Base-by-base conservation (phyloP, 2,888 invertebrate genomes). In the Operophtera brumata region DNA sequence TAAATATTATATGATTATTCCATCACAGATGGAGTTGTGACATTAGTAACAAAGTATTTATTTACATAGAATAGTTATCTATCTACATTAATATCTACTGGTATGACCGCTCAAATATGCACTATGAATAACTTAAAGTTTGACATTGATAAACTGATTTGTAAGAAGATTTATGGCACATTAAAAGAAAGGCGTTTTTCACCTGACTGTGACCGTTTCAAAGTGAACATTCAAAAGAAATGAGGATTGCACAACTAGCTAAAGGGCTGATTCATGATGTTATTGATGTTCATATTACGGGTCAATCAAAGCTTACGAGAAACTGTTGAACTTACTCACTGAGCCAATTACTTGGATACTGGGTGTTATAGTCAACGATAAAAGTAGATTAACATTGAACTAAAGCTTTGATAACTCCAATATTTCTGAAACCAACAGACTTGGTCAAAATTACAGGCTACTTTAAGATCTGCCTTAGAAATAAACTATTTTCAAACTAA, bases 11-110 rank as follows among this genome's bases (percentile, higher is more conserved):
- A 26, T 8, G 14, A 14, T 9, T 13, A 14, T 32, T 69, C 77
- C 78, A 78, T 79, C 80, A 75, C 77, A 77, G 77, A 76, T 75
- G 77, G 73, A 73, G 62, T 70, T 73, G 78, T 79, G 80, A 79
- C 69, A 74, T 63, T 65, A 59, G 57, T 61, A 52, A 65, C 67
- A 67, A 70, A 71, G 71, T 54, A 43, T 42, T 61, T 78, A 78
- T 79, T 77, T 80, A 80, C 78, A 36, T 36, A 67, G 61, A 69
- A 65, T 70, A 69, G 64, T 62, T 58, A 51, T 66, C 73, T 80
- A 81, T 73, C 78, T 82, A 82, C 71, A 78, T 54, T 78, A 75
- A 59, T 35, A 71, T 77, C 75, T 77, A 80, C 74, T 80, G 78
- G 78, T 80, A 77, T 69, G 67, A 50, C 59, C 61, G 63, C 59